A percentile compares a stretch with the other conserved stretches of the same genome.
phyloP scores from a whole-genome alignment of 53 echinoderm and acorn worm species.

The Crossaster papposus region DNA sequence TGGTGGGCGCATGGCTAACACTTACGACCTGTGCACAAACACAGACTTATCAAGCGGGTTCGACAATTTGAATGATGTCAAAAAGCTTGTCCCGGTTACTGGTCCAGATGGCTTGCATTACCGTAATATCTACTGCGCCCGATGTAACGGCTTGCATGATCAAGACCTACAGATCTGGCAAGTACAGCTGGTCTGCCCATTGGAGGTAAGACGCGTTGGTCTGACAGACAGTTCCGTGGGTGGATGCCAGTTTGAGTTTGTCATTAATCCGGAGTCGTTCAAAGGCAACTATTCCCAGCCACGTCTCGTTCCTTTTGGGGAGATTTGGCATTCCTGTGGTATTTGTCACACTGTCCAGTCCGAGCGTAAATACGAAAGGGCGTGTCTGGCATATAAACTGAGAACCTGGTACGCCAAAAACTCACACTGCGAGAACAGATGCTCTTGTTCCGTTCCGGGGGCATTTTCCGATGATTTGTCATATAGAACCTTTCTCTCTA shows the following conservation, averaged over 20 bases:
- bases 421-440: background rate
- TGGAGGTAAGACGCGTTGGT: background rate
- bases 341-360: background rate
- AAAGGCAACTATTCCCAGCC: background rate
- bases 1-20: background rate
- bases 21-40: background rate
- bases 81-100: background rate
- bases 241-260: background rate
- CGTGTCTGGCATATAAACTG: conserved; percentile 1
- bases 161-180: conserved; percentile 11
- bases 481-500: background rate
- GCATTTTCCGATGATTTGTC: background rate
- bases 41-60: background rate
- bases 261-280: background rate
- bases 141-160: background rate
- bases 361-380: background rate
- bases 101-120: conserved; percentile 16
- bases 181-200: background rate
- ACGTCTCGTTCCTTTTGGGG: background rate
- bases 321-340: background rate
- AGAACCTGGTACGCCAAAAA: background rate
- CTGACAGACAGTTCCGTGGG: conserved; percentile 27
- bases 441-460: background rate
- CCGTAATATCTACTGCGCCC: conserved; percentile 21
- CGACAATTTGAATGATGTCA: background rate